phyloP scores from a whole-genome alignment of 2,888 invertebrate genomes.

The Spisula subtruncata region DNA sequence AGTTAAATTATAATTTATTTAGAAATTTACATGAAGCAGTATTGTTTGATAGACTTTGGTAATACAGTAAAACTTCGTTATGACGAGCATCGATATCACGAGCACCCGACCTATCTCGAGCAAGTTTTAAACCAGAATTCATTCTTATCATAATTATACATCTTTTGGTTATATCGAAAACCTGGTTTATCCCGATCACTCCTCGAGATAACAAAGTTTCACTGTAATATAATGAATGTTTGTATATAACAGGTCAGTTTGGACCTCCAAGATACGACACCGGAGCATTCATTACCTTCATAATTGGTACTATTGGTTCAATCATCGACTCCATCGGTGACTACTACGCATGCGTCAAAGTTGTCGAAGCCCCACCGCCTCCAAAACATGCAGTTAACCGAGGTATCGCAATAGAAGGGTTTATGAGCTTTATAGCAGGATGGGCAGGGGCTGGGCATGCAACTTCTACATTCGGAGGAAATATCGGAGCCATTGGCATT shows the following conservation, averaged over 20 bases:
- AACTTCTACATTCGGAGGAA: constrained; percentile 70
- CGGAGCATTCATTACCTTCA: constrained; percentile 74
- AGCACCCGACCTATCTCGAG: too few relatives aligned
- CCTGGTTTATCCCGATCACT: too few relatives aligned
- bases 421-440: constrained; percentile 69
- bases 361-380: constrained; percentile 92
- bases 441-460: constrained; percentile 72
- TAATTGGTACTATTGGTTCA: constrained; percentile 77
- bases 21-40: too few relatives aligned
- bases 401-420: constrained; percentile 74
- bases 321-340: constrained; percentile 91
- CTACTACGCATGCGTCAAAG: constrained; percentile 93
- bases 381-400: constrained; percentile 95
- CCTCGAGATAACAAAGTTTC: too few relatives aligned
- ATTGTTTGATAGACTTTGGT: too few relatives aligned
- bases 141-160: too few relatives aligned
- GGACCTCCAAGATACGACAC: constrained; percentile 72
- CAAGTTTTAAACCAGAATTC: too few relatives aligned
- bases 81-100: too few relatives aligned
- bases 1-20: too few relatives aligned
- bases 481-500: constrained; percentile 70
- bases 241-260: constrained; percentile 75
- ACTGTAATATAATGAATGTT: not conserved
- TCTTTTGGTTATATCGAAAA: too few relatives aligned
- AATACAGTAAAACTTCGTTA: too few relatives aligned